A percentile compares a stretch with the other conserved stretches of the same genome.
phyloP scores from a whole-genome alignment of 2,113 vertebrate species.

The Tichodroma muraria region DNA sequence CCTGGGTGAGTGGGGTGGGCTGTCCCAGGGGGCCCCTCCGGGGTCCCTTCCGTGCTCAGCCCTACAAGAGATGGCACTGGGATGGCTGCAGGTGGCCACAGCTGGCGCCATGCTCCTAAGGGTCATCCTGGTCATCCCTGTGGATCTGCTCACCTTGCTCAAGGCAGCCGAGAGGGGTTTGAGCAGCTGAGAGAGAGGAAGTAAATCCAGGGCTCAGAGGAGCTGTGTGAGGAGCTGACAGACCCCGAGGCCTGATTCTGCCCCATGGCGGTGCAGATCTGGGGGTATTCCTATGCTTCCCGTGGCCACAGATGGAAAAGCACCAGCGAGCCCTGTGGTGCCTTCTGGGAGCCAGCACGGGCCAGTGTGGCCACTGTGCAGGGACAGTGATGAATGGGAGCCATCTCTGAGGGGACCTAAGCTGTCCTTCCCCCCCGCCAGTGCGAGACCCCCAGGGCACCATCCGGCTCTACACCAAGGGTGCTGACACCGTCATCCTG shows the following conservation, averaged over 20 bases:
- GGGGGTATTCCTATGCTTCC: background rate
- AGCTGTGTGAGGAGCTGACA: background rate
- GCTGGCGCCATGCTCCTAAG: background rate
- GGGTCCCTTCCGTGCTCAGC: background rate
- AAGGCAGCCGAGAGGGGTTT: background rate
- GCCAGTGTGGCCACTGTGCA: background rate
- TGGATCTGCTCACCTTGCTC: background rate
- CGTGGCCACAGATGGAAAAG: background rate
- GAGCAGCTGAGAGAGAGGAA: background rate
- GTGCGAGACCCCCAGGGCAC: constrained; percentile 83
- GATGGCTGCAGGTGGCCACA: background rate
- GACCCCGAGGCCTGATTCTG: background rate
- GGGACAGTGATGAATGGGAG: accelerated
- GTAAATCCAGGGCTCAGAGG: background rate
- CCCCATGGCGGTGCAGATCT: background rate
- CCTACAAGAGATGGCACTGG: background rate
- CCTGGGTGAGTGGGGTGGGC: constrained; percentile 71
- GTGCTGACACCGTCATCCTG: constrained; percentile 86
- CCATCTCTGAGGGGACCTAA: background rate
- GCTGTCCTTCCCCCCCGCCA: constrained; percentile 33
- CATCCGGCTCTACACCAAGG: constrained; percentile 90
- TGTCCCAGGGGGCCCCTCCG: background rate
- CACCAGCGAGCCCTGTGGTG: accelerated
- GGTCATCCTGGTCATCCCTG: background rate
- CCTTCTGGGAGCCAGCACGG: background rate